These are phyloP conservation scores for Nasonia giraulti DNA, from an alignment of 1,140 invertebrate species.

Conservation along the genomic window DNA sequence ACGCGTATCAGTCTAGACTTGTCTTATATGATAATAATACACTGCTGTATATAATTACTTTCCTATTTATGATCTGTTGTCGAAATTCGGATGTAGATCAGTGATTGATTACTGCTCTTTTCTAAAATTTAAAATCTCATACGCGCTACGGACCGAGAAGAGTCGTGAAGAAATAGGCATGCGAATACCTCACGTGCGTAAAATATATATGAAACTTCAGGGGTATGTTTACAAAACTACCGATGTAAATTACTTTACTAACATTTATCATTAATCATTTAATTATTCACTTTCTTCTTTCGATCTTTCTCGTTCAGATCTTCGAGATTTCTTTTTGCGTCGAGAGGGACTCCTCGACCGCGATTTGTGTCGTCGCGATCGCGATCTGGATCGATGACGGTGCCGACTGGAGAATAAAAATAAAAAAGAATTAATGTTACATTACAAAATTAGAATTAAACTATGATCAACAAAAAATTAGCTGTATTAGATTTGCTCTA, in stretches of 20 bases:
- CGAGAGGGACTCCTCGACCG: constrained; percentile 78
- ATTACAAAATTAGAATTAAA: background rate
- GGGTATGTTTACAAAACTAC: background rate
- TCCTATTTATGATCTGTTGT: too few relatives aligned
- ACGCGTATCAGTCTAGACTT: too few relatives aligned
- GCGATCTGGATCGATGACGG: constrained; percentile 76
- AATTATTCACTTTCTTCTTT: constrained; percentile 78
- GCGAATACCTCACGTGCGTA: too few relatives aligned
- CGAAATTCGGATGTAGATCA: too few relatives aligned
- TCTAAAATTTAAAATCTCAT: too few relatives aligned
- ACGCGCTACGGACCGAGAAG: too few relatives aligned
- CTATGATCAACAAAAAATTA: background rate
- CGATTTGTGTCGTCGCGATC: constrained; percentile 76
- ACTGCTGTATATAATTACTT: too few relatives aligned
- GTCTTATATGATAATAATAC: too few relatives aligned
- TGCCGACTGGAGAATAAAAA: constrained; percentile 62
- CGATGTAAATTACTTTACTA: constrained; percentile 13
- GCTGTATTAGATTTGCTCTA: too few relatives aligned
- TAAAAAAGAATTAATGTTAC: background rate
- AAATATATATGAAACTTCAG: constrained; percentile 25
- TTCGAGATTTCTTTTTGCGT: constrained; percentile 80
- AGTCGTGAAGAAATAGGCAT: too few relatives aligned
- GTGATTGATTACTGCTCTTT: too few relatives aligned
- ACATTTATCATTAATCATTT: background rate
- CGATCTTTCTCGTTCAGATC: constrained; percentile 74